A percentile compares a stretch with the other conserved stretches of the same genome.
These are phyloP conservation scores for Philotrypesis tridentata DNA, from an alignment of 1,140 invertebrate genomes.

Conservation along the genomic window DNA sequence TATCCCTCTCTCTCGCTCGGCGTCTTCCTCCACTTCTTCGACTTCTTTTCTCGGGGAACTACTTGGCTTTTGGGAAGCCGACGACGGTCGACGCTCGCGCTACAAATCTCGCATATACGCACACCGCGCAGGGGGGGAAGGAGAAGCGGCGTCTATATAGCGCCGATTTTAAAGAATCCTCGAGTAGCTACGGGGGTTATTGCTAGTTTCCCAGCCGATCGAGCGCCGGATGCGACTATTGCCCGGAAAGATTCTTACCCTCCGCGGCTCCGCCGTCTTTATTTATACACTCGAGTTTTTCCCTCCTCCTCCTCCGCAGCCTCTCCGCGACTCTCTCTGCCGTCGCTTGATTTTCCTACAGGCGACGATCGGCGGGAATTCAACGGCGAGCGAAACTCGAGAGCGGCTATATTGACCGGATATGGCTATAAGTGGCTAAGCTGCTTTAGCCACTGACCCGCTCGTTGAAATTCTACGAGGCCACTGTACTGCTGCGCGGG, in stretches of 20 bases:
- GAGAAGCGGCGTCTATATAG: conserved; percentile 36
- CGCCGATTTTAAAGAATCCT: conserved; percentile 59
- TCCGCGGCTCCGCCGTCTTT: not conserved
- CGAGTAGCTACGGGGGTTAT: conserved; percentile 52
- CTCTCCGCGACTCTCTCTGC: too few species aligned
- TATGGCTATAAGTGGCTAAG: conserved; percentile 33
- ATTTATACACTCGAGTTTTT: conserved; percentile 6
- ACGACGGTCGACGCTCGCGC: not conserved
- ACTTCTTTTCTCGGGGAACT: conserved; percentile 24
- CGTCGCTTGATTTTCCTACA: too few species aligned
- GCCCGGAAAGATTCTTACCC: conserved; percentile 37
- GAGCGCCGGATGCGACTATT: conserved; percentile 46
- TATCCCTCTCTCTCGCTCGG: conserved; percentile 24
- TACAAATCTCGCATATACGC: conserved; percentile 56
- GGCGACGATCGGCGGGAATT: too few species aligned
- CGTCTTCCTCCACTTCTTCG: conserved; percentile 31
- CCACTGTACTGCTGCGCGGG: not conserved
- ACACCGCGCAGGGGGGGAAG: too few species aligned
- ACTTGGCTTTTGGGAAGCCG: conserved; percentile 29
- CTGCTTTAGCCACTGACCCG: conserved; percentile 26
- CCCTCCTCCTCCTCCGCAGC: not conserved
- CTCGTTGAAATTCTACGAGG: conserved; percentile 35
- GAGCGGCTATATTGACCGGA: conserved; percentile 33
- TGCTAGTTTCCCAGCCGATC: conserved; percentile 54
- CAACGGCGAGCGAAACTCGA: conserved; percentile 37